Evolutionary conservation across 37 sponge, comb jelly and placozoan species (phyloP).

Genomic region (Cliona cf. orientalis): DNA sequence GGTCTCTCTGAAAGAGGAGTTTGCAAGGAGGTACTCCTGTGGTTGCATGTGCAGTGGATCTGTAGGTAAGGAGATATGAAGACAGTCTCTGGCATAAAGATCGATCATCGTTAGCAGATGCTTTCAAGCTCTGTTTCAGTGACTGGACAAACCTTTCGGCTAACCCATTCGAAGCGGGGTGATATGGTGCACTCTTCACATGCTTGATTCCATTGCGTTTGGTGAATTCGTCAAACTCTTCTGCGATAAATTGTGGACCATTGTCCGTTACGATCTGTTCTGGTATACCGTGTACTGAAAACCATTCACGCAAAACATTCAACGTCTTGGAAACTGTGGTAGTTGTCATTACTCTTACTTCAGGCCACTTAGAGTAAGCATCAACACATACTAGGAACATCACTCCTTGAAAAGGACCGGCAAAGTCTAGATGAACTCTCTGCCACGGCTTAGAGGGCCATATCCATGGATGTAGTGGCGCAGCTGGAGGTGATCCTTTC

Average conservation of each 20-base stretch:
- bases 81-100: not conserved
- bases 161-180: conserved; percentile 35
- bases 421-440: conserved; percentile 16
- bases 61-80: conserved; percentile 17
- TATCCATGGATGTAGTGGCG: conserved; percentile 22
- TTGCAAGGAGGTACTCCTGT: not conserved
- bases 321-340: conserved; percentile 39
- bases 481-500: conserved; percentile 1
- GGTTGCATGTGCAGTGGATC: conserved; percentile 36
- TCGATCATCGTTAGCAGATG: not conserved
- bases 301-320: not conserved
- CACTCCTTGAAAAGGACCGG: conserved; percentile 23
- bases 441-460: conserved; percentile 24
- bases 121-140: conserved; percentile 20
- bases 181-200: conserved; percentile 36
- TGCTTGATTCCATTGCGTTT: conserved; percentile 29
- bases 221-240: conserved; percentile 17
- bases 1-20: not conserved
- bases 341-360: not conserved
- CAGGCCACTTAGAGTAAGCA: conserved; percentile 52
- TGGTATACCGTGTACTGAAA: conserved; percentile 29
- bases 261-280: conserved; percentile 37
- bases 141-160: conserved; percentile 37
- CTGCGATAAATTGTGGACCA: conserved; percentile 44
- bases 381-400: conserved; percentile 26